Evolutionary conservation across 2,113 vertebrate species (phyloP).

Genomic region (Arenaria interpres): DNA sequence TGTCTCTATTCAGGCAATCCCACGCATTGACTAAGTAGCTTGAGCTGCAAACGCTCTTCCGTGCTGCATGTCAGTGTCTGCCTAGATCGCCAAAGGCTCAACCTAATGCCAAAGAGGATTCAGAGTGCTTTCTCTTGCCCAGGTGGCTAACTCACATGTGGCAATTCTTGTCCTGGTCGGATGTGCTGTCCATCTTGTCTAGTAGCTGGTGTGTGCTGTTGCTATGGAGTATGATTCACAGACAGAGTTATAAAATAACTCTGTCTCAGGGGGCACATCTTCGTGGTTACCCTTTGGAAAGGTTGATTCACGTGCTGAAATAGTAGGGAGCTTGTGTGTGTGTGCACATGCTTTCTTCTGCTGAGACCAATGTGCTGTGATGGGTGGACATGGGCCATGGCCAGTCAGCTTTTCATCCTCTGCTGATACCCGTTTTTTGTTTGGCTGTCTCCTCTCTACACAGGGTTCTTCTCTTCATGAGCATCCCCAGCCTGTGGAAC

Average conservation of each 20-base stretch:
- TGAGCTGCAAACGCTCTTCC: not conserved
- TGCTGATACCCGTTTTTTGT: not conserved
- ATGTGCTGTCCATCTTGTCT: not conserved
- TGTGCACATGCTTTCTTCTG: not conserved
- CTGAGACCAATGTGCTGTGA: not conserved
- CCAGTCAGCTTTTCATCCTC: not conserved
- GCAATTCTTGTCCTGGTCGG: not conserved
- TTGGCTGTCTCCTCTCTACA: not conserved
- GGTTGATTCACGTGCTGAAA: not conserved
- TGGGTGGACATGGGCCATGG: not conserved
- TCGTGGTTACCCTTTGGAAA: not conserved
- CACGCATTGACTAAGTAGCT: not conserved
- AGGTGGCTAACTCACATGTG: not conserved
- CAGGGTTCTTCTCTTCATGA: not conserved
- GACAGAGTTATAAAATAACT: not conserved
- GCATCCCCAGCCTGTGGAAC: not conserved
- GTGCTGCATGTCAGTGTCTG: fast-evolving
- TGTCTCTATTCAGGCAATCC: not conserved
- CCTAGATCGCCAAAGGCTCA: not conserved
- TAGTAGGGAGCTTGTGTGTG: not conserved
- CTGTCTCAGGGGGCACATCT: not conserved
- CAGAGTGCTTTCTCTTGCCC: not conserved
- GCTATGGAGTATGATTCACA: not conserved
- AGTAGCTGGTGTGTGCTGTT: not conserved
- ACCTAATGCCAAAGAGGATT: not conserved